Evolutionary conservation across 2,797 vertebrate genomes (phyloP), one percentile per base, ranked within the genome.

Genomic region (Mastacembelus armatus): DNA sequence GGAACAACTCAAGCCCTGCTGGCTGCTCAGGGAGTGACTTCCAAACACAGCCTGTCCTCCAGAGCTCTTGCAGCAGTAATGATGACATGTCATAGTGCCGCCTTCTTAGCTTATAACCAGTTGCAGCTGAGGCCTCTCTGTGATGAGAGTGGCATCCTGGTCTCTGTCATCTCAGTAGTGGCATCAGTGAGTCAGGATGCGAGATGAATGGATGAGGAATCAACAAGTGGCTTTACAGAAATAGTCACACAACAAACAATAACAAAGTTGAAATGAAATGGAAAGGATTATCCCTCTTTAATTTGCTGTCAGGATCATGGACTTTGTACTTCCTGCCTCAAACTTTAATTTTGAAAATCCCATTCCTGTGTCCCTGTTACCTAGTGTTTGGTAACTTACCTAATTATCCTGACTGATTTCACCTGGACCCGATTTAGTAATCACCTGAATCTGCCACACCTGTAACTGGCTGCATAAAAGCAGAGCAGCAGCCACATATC

Each of bases 21-120:
- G 36, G 51, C 63, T 51, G 61, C 69, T 65, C 21, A 0, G 55
- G 60, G 64, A 74, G 12, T 19, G 66, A 73, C 69, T 66, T 69
- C 71, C 40, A 59, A 67, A 57, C 66, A 9, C 69, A 65, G 45
- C 65, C 4, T 40, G 61, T 77, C 54, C 21, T 49, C 48, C 50
- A 5, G 36, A 55, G 77, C 55, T n/a, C 45, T 11, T 21, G 36
- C 24, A 35, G 30, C 55, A n/a, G 36, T 78, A 70, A 84, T 80
- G 80, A 79, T 66, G 26, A 36, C 10, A 26, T 33, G 39, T 70
- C 52, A 65, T 36, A 58, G 32, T 69, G 58, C 59, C 52, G 66
- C 74, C 74, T 67, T 72, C 69, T 78, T 69, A 65, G 35, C 42
- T 60, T 60, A 63, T 76, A 60, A 33, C 52, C 32, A 14, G 49